These are phyloP conservation scores for Diachrysia chrysitis DNA, from an alignment of 2,888 invertebrate genomes.

Conservation along the genomic window DNA sequence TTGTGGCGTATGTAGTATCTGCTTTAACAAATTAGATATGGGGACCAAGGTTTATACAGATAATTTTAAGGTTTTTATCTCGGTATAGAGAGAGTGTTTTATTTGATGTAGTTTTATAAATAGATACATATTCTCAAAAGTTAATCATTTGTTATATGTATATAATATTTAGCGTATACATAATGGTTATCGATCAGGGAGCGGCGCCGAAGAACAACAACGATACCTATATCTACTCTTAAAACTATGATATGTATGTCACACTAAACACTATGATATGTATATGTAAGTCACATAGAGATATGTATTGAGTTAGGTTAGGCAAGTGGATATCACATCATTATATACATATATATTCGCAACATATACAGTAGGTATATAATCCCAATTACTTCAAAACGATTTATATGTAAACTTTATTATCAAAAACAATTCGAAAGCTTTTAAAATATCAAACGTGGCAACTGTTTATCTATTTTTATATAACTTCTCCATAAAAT, in stretches of 20 bases:
- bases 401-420: conserved; percentile 41
- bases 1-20: too few relatives aligned
- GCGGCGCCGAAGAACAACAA: conserved; percentile 85
- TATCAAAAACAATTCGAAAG: conserved; percentile 60
- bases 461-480: conserved; percentile 52
- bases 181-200: conserved; percentile 61
- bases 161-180: conserved; percentile 10
- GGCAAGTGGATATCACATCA: conserved; percentile 62
- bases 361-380: conserved; percentile 56
- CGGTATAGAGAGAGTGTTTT: not conserved
- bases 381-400: conserved; percentile 41
- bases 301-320: conserved; percentile 71
- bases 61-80: too few relatives aligned
- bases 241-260: conserved; percentile 71
- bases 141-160: conserved; percentile 31
- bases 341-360: conserved; percentile 56
- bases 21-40: too few relatives aligned
- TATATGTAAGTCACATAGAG: conserved; percentile 69
- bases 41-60: too few relatives aligned
- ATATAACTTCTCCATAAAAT: conserved; percentile 26
- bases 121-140: not conserved
- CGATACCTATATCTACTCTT: conserved; percentile 83
- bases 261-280: conserved; percentile 66
- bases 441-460: conserved; percentile 43
- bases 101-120: not conserved